Conservation (phyloP, 2,113 vertebrate genomes). For the Entomyzon cyanotis region DNA sequence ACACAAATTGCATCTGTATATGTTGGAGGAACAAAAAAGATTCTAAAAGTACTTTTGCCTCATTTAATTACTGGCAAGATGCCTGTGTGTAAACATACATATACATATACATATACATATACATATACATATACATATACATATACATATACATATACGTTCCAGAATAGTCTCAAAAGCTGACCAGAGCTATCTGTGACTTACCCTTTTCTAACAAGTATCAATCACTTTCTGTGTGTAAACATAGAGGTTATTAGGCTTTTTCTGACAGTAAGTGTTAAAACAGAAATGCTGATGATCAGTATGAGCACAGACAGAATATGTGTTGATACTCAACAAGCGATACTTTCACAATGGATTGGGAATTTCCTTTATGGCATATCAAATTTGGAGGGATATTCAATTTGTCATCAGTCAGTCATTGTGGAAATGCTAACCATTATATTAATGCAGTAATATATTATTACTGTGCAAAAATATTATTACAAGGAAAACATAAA, state of each 20-base stretch:
- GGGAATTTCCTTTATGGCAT: background rate
- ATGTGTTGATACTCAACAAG: background rate
- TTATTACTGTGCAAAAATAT: background rate
- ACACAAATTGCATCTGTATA: background rate
- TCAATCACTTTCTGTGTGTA: background rate
- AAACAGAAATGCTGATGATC: background rate
- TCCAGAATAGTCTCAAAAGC: background rate
- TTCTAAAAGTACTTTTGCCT: background rate
- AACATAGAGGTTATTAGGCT: background rate
- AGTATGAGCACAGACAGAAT: background rate
- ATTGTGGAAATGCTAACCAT: background rate
- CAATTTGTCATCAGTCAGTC: background rate
- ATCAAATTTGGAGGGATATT: background rate
- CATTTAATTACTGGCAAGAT: background rate
- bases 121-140: background rate
- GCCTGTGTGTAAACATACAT: background rate
- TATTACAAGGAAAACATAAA: conserved; percentile 15
- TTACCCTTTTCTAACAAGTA: background rate
- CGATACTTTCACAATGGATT: background rate
- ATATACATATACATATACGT: background rate
- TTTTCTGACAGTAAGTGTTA: background rate
- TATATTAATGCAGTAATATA: background rate
- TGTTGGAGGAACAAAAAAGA: background rate
- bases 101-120: background rate
- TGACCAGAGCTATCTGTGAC: background rate